A percentile compares a stretch with the other conserved stretches of the same genome.
phyloP scores from a whole-genome alignment of 2,888 invertebrate genomes.

The Sceliomorpha sp. region DNA sequence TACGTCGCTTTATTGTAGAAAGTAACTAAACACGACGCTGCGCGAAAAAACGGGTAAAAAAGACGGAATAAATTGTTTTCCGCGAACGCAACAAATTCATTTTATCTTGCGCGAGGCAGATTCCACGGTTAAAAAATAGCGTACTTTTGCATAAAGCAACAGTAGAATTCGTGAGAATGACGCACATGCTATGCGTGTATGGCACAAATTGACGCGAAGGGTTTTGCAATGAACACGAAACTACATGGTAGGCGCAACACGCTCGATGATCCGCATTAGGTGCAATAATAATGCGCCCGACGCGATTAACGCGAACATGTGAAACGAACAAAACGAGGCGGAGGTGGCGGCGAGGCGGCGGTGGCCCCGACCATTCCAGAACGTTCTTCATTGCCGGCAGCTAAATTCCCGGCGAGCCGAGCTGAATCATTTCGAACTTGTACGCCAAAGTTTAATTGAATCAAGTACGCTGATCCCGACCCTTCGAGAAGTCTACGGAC shows the following conservation, averaged over 20 bases:
- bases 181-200: slow-evolving; percentile 20
- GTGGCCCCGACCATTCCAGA: slow-evolving; percentile 25
- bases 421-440: slow-evolving; percentile 57
- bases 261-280: slow-evolving; percentile 52
- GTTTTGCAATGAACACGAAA: slow-evolving; percentile 32
- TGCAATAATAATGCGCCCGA: slow-evolving; percentile 21
- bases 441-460: slow-evolving; percentile 60
- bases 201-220: slow-evolving; percentile 10
- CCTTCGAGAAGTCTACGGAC: slow-evolving; percentile 41
- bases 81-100: too few species aligned
- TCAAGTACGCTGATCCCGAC: slow-evolving; percentile 56
- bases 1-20: too few species aligned
- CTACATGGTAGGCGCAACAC: slow-evolving; percentile 19
- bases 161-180: slow-evolving; percentile 27
- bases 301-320: slow-evolving; percentile 35
- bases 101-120: too few species aligned
- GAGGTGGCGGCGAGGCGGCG: slow-evolving; percentile 4
- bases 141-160: slow-evolving; percentile 6
- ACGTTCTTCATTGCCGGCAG: slow-evolving; percentile 43
- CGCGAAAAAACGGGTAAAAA: too few species aligned
- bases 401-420: slow-evolving; percentile 47
- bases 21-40: too few species aligned
- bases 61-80: too few species aligned
- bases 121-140: too few species aligned
- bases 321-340: slow-evolving; percentile 41